These are phyloP conservation scores for Chrysomallon squamiferum DNA, from an alignment of 1,140 invertebrate genomes.

Conservation along the genomic window DNA sequence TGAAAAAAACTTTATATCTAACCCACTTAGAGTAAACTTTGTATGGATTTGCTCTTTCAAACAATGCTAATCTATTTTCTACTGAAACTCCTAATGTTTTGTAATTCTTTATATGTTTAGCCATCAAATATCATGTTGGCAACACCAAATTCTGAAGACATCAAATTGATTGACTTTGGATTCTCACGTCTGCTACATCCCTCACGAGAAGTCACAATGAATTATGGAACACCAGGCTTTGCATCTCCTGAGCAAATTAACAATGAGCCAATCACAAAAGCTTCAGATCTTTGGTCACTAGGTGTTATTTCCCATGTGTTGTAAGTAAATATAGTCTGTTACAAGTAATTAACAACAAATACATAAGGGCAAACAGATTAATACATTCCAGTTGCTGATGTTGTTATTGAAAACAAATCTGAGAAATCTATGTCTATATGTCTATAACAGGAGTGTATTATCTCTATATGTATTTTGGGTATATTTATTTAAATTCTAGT, in stretches of 20 bases:
- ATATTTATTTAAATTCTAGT: too few relatives aligned
- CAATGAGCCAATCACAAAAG: constrained; percentile 40
- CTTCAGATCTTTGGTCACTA: constrained; percentile 98
- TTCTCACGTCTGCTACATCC: constrained; percentile 79
- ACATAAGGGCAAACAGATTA: background rate
- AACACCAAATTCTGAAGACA: constrained; percentile 84
- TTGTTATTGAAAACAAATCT: background rate
- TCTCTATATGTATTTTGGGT: too few relatives aligned
- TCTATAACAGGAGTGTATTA: too few relatives aligned
- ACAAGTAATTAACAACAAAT: background rate
- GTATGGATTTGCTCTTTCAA: too few relatives aligned
- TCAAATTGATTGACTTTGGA: constrained; percentile 89
- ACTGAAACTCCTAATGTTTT: too few relatives aligned
- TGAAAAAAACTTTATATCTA: too few relatives aligned
- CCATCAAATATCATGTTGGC: constrained; percentile 95
- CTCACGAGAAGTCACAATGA: constrained; percentile 73
- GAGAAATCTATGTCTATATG: too few relatives aligned
- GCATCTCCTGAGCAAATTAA: constrained; percentile 91
- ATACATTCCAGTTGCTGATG: background rate
- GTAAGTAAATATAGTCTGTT: constrained; percentile 70
- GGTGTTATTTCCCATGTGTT: constrained; percentile 96
- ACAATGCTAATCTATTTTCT: too few relatives aligned
- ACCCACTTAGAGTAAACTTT: too few relatives aligned
- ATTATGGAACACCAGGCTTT: constrained; percentile 88
- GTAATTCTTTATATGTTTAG: constrained; percentile 65